Base-by-base conservation (phyloP, 2,888 invertebrate species). In the Argyresthia goedartella region DNA sequence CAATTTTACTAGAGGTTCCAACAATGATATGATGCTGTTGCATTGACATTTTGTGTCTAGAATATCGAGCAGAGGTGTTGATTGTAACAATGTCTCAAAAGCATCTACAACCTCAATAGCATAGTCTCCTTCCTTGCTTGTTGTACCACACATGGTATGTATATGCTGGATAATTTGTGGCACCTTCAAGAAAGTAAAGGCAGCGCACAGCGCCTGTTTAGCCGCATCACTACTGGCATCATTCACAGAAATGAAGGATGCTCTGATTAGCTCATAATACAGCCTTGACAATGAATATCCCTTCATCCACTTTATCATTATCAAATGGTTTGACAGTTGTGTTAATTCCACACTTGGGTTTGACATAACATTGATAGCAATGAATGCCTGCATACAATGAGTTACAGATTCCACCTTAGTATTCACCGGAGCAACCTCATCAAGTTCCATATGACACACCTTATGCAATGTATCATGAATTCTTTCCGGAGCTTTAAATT, bases 151-250 rank as follows among this genome's bases (percentile, higher is more conserved):
- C 44, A 88, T 71, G 39, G 87, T 87, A 60, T 92, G 91, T 46
- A 94, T 72, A 57, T 92, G 90, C 53, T 91, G 90, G 47, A 96
- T 88, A 48, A 95, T 91, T 65, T 93, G 91, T 0, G 96, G 95
- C 50, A 97, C 91, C 87, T 97, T 97, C 8, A 98, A 88, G 69
- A 97, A 97, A 0, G 95, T 95, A 69, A 97, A 97, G 9, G 97
- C 96, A 11, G 96, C 95, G 96, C 97, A 97, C 64, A 96, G 91
- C 4, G 96, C 92, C 65, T 97, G 96, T 61, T 94, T 93, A 8
- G 92, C 90, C 1, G 86, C 76, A 46, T 93, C 93, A 60, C 93
- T 94, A 51, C 92, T 92, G 0, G 93, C 93, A 74, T 96, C 95
- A 65, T 95, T 93, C 4, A 98, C 78, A n/a, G 95, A 95, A 66